Percentiles rank a stretch among this genome's conserved stretches.
phyloP scores from a whole-genome alignment of 2,113 vertebrate species.

The Gymnobelideus leadbeateri region DNA sequence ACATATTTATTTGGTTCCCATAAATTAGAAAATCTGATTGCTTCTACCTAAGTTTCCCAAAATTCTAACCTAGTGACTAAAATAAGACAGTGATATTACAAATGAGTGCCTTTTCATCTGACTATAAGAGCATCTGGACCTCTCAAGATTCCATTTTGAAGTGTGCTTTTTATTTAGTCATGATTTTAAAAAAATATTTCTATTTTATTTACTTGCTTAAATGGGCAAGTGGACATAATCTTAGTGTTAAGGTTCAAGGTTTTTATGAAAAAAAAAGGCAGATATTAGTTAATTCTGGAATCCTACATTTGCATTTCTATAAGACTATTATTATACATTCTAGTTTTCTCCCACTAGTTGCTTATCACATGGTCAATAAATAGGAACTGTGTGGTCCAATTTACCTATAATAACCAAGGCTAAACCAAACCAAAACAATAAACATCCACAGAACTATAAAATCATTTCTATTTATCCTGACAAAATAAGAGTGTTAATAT shows the following conservation, averaged over 20 bases:
- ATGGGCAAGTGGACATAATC: constrained; percentile 78
- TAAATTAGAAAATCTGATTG: constrained; percentile 85
- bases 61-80: constrained; percentile 78
- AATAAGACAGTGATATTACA: constrained; percentile 77
- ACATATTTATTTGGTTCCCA: constrained; percentile 82
- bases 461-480: constrained; percentile 78
- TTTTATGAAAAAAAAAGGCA: constrained; percentile 85
- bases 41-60: constrained; percentile 74
- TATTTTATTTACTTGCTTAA: constrained; percentile 62
- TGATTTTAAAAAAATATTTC: constrained; percentile 66
- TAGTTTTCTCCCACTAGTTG: constrained; percentile 69
- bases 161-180: constrained; percentile 85
- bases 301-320: constrained; percentile 69
- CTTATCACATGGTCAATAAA: constrained; percentile 74
- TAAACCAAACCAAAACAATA: constrained; percentile 69
- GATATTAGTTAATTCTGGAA: constrained; percentile 67
- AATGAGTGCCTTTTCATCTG: constrained; percentile 69
- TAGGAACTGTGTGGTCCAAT: constrained; percentile 81
- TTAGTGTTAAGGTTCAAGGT: constrained; percentile 83
- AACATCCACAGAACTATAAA: constrained; percentile 72
- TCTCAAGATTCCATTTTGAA: constrained; percentile 74
- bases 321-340: constrained; percentile 73
- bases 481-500: constrained; percentile 80
- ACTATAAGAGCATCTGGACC: constrained; percentile 67
- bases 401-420: constrained; percentile 72